Evolutionary conservation across 2,888 invertebrate genomes (phyloP).

Genomic region (Thelaira solivaga): DNA sequence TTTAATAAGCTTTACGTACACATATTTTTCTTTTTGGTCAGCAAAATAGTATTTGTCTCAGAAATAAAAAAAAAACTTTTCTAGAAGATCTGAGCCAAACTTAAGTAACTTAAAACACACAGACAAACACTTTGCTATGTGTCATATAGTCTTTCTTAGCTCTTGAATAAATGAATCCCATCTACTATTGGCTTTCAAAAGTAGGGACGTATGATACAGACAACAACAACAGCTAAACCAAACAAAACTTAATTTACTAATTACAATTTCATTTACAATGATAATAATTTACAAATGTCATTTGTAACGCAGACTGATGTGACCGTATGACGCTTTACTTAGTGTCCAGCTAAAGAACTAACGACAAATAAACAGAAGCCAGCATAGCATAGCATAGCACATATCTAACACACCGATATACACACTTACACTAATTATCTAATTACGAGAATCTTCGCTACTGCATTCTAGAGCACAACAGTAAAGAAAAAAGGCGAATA

Average conservation of each 20-base stretch:
- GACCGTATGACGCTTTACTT: conserved; percentile 18
- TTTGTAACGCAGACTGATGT: conserved; percentile 38
- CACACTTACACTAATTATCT: conserved; percentile 56
- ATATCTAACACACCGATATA: no score
- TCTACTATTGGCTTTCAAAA: not conserved
- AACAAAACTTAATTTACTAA: conserved; percentile 59
- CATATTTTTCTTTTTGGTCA: no score
- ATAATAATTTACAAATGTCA: conserved; percentile 62
- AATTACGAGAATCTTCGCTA: conserved; percentile 45
- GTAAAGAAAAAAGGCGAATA: not conserved
- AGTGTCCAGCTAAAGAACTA: conserved; percentile 9
- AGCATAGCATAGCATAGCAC: conserved; percentile 1
- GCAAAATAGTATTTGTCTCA: no score
- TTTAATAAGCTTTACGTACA: no score
- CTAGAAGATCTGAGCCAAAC: no score
- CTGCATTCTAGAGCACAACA: conserved; percentile 18
- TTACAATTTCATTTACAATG: conserved; percentile 54
- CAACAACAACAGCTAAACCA: conserved; percentile 63
- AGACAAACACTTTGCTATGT: no score
- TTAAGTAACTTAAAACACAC: no score
- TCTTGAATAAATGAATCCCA: not conserved
- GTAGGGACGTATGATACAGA: no score
- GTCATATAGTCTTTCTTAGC: no score
- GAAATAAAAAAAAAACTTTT: no score
- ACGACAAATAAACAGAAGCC: conserved; percentile 2